These are phyloP conservation scores for Aspidoscelis tigris DNA, from an alignment of 2,113 vertebrate species.

Conservation along the genomic window DNA sequence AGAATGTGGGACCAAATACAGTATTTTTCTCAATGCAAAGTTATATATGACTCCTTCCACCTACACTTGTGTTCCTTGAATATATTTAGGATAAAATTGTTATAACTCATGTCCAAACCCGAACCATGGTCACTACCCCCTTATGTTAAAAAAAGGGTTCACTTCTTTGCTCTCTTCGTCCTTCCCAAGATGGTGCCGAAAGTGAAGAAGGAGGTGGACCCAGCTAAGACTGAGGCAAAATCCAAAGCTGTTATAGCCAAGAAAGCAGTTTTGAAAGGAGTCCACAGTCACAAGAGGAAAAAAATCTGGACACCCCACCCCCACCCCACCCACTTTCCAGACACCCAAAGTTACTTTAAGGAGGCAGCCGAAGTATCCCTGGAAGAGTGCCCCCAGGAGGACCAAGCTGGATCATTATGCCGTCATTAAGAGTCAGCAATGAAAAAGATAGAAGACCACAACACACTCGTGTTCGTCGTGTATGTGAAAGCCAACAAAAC, in stretches of 20 bases:
- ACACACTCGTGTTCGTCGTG: conserved; percentile 97
- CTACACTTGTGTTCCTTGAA: no score
- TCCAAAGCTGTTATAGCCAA: conserved; percentile 97
- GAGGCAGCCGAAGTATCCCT: conserved; percentile 94
- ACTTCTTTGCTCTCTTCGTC: no score
- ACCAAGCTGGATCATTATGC: conserved; percentile 98
- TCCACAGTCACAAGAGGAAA: conserved; percentile 96
- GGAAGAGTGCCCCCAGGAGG: conserved; percentile 94
- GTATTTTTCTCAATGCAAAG: no score
- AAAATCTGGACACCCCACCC: conserved; percentile 88
- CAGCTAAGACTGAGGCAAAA: conserved; percentile 96
- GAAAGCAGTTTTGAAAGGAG: conserved; percentile 95
- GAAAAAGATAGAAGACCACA: conserved; percentile 99
- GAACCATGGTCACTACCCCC: no score
- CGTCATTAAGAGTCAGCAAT: conserved; percentile 99
- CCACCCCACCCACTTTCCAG: conserved; percentile 83
- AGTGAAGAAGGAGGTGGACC: conserved; percentile 41
- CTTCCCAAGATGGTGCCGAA: no score
- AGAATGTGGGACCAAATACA: background rate
- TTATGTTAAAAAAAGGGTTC: no score
- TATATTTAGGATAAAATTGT: no score
- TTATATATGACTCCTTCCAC: no score
- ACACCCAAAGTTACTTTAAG: conserved; percentile 91
- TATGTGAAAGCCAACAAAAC: conserved; percentile 98
- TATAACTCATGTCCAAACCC: no score